Percentiles rank a stretch among this genome's conserved stretches.
phyloP scores from a whole-genome alignment of 1,140 invertebrate species.

The Leguminivora glycinivorella region DNA sequence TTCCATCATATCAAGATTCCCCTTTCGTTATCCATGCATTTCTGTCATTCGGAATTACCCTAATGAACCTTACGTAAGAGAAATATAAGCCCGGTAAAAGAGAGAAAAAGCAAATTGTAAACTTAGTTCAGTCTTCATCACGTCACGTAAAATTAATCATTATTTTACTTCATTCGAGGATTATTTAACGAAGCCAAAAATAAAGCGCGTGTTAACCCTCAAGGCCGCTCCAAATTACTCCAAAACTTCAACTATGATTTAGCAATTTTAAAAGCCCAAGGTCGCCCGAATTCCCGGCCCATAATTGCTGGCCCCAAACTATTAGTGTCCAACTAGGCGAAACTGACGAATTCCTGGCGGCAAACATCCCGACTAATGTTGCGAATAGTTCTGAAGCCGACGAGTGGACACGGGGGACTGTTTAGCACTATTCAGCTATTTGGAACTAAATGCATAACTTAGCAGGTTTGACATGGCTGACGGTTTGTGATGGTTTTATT shows the following conservation, averaged over 20 bases:
- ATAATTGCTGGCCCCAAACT: not conserved
- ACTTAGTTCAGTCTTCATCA: no score
- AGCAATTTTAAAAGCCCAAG: not conserved
- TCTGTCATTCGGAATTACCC: no score
- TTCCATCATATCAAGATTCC: no score
- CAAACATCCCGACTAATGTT: slow-evolving; percentile 17
- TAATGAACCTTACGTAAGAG: no score
- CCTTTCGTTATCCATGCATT: no score
- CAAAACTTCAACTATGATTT: slow-evolving; percentile 3
- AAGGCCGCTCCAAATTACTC: not conserved
- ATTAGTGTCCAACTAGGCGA: slow-evolving; percentile 20
- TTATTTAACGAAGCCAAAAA: not conserved
- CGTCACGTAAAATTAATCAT: no score
- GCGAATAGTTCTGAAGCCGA: not conserved
- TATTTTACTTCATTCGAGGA: no score
- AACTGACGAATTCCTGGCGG: slow-evolving; percentile 16
- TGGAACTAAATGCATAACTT: slow-evolving; percentile 8
- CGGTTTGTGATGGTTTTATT: not conserved
- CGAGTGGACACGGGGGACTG: slow-evolving; percentile 23
- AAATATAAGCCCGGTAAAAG: no score
- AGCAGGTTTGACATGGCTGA: not conserved
- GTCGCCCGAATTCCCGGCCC: not conserved
- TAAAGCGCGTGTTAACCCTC: not conserved
- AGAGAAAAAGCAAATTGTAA: no score
- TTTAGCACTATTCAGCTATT: slow-evolving; percentile 5